A percentile compares a stretch with the other conserved stretches of the same genome.
phyloP scores from a whole-genome alignment of 2,797 vertebrate genomes.

The Monodelphis domestica region DNA sequence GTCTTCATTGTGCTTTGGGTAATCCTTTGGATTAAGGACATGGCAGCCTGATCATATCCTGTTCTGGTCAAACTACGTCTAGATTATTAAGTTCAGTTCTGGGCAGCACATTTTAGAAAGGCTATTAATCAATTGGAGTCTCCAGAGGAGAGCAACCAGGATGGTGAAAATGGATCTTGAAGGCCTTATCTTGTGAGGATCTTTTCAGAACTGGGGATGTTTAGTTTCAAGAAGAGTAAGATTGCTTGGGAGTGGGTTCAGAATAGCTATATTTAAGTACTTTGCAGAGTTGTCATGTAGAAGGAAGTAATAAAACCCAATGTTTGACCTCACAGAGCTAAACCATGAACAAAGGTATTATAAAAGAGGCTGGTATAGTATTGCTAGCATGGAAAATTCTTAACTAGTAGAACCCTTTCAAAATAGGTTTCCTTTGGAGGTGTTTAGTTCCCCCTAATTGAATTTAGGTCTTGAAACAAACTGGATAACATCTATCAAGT shows the following conservation, averaged over 20 bases:
- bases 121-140: neutral
- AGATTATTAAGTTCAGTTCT: neutral
- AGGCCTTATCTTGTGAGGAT: too few relatives aligned
- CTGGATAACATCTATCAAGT: neutral
- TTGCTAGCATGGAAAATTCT: neutral
- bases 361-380: neutral
- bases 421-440: neutral
- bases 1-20: too few relatives aligned
- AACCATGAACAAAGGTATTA: too few relatives aligned
- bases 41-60: neutral
- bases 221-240: too few relatives aligned
- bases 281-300: too few relatives aligned
- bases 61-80: neutral
- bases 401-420: neutral
- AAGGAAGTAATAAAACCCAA: too few relatives aligned
- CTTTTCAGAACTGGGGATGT: too few relatives aligned
- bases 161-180: too few relatives aligned
- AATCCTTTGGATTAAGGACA: neutral
- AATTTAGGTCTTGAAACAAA: neutral
- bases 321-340: too few relatives aligned
- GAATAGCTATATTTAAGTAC: too few relatives aligned
- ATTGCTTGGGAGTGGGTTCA: too few relatives aligned
- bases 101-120: neutral
- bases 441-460: neutral
- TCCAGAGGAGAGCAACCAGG: neutral